These are phyloP conservation scores for Eremophila alpestris DNA, from an alignment of 2,797 vertebrate species.

Conservation along the genomic window DNA sequence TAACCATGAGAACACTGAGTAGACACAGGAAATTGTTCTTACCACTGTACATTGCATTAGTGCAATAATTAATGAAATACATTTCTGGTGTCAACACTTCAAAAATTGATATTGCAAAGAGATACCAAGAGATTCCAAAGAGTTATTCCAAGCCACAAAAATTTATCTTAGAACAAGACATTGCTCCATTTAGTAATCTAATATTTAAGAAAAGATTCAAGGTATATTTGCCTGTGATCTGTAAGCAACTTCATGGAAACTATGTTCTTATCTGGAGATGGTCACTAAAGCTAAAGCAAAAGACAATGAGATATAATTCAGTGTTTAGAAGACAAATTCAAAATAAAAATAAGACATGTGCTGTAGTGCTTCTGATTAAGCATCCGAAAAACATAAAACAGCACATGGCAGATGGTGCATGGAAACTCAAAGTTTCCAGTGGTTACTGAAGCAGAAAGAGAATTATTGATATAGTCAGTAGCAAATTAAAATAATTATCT, in stretches of 20 bases:
- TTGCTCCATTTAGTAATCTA: not conserved
- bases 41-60: not conserved
- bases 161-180: not conserved
- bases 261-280: not conserved
- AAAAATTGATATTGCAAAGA: not conserved
- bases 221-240: not conserved
- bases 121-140: not conserved
- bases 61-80: not conserved
- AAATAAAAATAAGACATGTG: not conserved
- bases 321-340: not conserved
- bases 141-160: not conserved
- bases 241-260: not conserved
- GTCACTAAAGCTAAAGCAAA: not conserved
- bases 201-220: not conserved
- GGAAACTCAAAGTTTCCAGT: not conserved
- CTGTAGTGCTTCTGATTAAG: not conserved
- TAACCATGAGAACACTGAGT: not conserved
- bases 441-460: not conserved
- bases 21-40: slow-evolving; percentile 9
- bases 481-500: not conserved
- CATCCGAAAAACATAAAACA: not conserved
- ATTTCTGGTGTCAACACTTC: not conserved
- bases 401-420: not conserved
- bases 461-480: not conserved
- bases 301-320: not conserved